These are phyloP conservation scores for Cervus canadensis DNA, from an alignment of 2,113 vertebrate genomes.

Conservation along the genomic window DNA sequence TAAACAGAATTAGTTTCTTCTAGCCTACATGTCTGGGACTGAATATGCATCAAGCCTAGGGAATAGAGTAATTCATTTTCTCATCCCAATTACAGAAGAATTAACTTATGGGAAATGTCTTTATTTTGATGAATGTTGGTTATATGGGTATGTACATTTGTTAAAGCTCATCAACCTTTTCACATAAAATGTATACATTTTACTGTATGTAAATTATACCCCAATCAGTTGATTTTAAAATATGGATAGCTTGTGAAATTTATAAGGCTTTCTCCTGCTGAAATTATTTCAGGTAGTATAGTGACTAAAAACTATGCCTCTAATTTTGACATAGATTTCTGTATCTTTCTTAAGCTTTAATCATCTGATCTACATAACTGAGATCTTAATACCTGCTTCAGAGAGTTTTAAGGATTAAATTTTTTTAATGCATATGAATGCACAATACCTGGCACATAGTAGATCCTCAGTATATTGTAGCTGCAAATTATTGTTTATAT, in stretches of 20 bases:
- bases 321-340: neutral
- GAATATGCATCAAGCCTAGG: neutral
- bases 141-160: neutral
- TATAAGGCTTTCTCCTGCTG: neutral
- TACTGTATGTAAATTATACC: neutral
- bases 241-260: neutral
- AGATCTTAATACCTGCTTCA: conserved; percentile 30
- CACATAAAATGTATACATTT: neutral
- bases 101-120: neutral
- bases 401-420: neutral
- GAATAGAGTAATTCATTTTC: neutral
- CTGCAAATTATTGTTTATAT: neutral
- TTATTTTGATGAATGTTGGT: neutral
- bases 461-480: conserved; percentile 42
- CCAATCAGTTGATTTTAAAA: conserved; percentile 7
- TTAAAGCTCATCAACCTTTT: neutral
- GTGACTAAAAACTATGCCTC: neutral
- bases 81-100: neutral
- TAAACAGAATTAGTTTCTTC: neutral
- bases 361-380: neutral
- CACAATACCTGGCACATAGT: conserved; percentile 40
- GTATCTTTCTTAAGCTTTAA: neutral
- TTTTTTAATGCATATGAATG: conserved; percentile 18
- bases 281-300: neutral
- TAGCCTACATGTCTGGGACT: neutral